A percentile compares a stretch with the other conserved stretches of the same genome.
phyloP scores from a whole-genome alignment of 2,888 invertebrate genomes.

The Petrolisthes manimaculis region DNA sequence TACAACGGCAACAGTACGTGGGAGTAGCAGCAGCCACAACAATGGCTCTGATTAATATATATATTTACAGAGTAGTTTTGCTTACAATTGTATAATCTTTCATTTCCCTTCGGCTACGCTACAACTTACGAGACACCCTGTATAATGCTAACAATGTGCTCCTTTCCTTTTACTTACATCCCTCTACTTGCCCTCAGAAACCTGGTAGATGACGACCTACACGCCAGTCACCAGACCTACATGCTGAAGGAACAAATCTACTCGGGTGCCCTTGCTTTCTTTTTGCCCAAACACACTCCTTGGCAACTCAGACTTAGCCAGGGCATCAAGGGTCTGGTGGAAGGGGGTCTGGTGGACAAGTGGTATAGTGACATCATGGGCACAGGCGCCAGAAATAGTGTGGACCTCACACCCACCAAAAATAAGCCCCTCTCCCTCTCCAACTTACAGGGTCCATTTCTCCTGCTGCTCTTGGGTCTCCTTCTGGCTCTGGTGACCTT shows the following conservation, averaged over 20 bases:
- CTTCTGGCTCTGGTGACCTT: background rate
- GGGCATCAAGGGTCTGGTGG: conserved; percentile 21
- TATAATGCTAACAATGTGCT: no score
- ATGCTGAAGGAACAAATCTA: conserved; percentile 38
- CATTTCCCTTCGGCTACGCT: no score
- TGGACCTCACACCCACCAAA: background rate
- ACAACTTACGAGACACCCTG: no score
- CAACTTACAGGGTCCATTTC: conserved; percentile 34
- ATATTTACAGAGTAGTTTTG: no score
- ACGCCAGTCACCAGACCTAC: background rate
- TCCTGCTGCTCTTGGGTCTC: conserved; percentile 11
- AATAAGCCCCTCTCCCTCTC: conserved; percentile 26
- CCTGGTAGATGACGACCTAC: conserved; percentile 15
- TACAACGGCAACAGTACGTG: no score
- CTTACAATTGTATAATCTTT: no score
- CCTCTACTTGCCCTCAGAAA: conserved; percentile 5
- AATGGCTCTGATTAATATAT: no score
- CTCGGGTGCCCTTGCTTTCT: conserved; percentile 27
- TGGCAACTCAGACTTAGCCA: conserved; percentile 23
- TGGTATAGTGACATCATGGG: conserved; percentile 39
- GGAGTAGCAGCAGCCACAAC: no score
- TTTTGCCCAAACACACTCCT: conserved; percentile 38
- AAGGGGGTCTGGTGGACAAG: conserved; percentile 39
- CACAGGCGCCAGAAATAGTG: background rate
- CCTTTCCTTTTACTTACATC: no score